Evolutionary conservation across 2,888 invertebrate genomes (phyloP), one percentile per base, ranked within the genome.

Genomic region (Drosophila silvestris): DNA sequence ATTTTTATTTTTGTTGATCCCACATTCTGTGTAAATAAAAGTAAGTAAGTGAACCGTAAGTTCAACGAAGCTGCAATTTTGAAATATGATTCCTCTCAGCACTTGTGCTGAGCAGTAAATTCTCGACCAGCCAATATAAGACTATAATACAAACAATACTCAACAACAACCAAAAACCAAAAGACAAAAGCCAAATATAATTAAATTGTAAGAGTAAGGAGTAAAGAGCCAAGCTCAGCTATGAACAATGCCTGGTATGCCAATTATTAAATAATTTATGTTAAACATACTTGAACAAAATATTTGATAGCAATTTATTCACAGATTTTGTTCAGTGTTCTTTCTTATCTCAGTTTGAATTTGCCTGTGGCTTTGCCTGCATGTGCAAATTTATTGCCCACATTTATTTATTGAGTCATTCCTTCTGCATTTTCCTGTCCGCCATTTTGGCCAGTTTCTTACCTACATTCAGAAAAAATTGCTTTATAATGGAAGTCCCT

Each of bases 321-420:
- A 41, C 41, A 2, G n/a, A 14, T 53, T 30, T 19, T n/a, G n/a
- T 32, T 53, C 41, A n/a, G 30, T 52, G 19, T 52, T 30, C 6
- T 30, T 47, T 26, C 26, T 47, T 47, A 26, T 47, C 22, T 62
- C 54, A 28, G 53, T 37, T 71, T 22, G 41, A 19, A 12, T 30
- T 30, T 22, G 14, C 47, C 3, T 26, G 51, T 14, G 41, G 28
- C n/a, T 12, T 47, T 32, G 41, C 19, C 77, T 64, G 70, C 65
- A 65, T 70, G 68, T 30, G 65, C 53, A 68, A 80, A 85, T 79
- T 89, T 71, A 84, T 83, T 75, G 86, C 80, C 77, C 63, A 66
- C 69, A 57, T 71, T 67, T 77, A 79, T 82, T 76, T 79, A 82
- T 85, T 83, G 79, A 82, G 70, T 72, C 69, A 64, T 52, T 41